phyloP scores from a whole-genome alignment of 2,888 invertebrate species.

The Hirtodrosophila duncani region DNA sequence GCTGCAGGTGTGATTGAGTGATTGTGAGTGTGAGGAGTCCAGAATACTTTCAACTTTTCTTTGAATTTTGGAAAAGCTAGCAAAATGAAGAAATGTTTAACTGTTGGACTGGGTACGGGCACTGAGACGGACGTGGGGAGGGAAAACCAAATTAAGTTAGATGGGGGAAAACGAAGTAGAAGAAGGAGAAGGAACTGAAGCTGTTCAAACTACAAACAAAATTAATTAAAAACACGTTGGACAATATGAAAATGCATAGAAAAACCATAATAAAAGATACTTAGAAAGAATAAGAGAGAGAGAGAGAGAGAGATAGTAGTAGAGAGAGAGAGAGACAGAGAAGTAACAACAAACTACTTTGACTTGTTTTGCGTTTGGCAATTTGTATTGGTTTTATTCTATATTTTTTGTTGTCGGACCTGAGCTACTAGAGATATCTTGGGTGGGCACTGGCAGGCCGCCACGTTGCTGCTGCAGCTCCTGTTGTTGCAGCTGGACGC shows the following conservation, averaged over 20 bases:
- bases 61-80: conserved; percentile 33
- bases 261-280: conserved; percentile 23
- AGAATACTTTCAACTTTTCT: conserved; percentile 47
- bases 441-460: conserved; percentile 80
- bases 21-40: not conserved
- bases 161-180: not conserved
- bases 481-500: conserved; percentile 76
- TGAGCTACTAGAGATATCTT: conserved; percentile 79
- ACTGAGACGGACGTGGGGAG: not conserved
- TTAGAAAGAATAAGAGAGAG: not conserved
- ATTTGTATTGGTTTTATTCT: conserved; percentile 19
- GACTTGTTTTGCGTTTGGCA: conserved; percentile 25
- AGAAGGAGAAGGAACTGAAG: conserved; percentile 27
- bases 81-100: conserved; percentile 43
- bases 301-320: conserved; percentile 6
- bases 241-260: conserved; percentile 19
- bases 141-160: conserved; percentile 12
- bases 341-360: conserved; percentile 54
- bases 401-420: conserved; percentile 74
- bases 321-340: conserved; percentile 27
- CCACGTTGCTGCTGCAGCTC: conserved; percentile 77
- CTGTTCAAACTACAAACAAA: conserved; percentile 48
- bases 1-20: too few relatives aligned
- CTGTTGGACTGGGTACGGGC: conserved; percentile 20
- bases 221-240: conserved; percentile 24